Base-by-base conservation (phyloP, 2,888 invertebrate species). In the Dynastes maya region DNA sequence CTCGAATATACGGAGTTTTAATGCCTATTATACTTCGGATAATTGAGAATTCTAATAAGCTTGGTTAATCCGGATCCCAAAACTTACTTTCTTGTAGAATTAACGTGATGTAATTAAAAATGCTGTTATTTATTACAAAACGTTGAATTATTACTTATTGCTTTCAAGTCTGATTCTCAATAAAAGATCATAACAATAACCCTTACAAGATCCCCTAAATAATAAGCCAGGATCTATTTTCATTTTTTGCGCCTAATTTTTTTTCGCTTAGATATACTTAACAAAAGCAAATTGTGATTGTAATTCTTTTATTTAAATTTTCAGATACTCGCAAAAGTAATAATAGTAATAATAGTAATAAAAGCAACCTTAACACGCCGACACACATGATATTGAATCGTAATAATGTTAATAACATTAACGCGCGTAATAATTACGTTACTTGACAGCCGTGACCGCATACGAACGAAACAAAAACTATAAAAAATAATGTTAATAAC, bases 241-340 rank as follows among this genome's bases (percentile, higher is more conserved):
- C 6, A 45, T 11, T 8, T 45, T 45, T 45, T 11, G 8, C 45
- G 11, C 1, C 45, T 45, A 11, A 45, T 45, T 45, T 11, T 45
- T 22, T 45, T 45, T 45, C 45, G 1, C 32, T 45, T 8, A 45
- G 11, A 45, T 11, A 11, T 45, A 11, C 0, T 45, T 45, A 45
- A 45, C 45, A 45, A 45, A 45, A 45, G 9, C 8, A 45, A 8
- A 11, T 45, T 8, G 22, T 49, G 45, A 49, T 68, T 49, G 27
- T 49, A 27, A 68, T 49, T n/a, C 37, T 58, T 71, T 58, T 58
- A 16, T 72, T 58, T 68, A 16, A 58, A 72, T 27, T 72, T 72
- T 72, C 72, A 72, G 58, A 72, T 72, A 58, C 27, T 58, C 72
- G 58, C 58, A 72, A 72, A 72, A 58, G 37, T 27, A 72, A 37